Conservation (phyloP, 2,888 invertebrate genomes). For the Diloba caeruleocephala region DNA sequence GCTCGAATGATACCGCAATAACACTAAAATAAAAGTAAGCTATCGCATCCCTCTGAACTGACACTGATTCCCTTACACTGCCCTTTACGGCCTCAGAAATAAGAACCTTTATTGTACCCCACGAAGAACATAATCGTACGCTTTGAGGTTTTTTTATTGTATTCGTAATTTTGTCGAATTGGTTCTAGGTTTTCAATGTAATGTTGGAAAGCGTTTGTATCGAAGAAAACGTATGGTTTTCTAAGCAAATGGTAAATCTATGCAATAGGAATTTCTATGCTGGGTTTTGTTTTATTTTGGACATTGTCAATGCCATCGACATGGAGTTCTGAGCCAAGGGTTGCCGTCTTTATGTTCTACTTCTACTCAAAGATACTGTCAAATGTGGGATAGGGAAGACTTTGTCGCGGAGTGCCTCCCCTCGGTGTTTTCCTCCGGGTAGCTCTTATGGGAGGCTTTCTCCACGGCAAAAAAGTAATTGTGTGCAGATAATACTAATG, state of each 20-base stretch:
- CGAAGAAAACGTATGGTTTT: background rate
- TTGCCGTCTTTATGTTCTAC: too few species aligned
- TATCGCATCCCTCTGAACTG: slow-evolving; percentile 63
- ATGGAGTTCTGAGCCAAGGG: too few species aligned
- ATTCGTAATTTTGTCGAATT: slow-evolving; percentile 37
- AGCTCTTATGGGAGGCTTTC: too few species aligned
- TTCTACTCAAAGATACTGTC: too few species aligned
- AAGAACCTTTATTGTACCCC: slow-evolving; percentile 30
- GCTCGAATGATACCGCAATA: slow-evolving; percentile 73
- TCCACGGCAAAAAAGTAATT: too few species aligned
- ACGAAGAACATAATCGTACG: slow-evolving; percentile 23
- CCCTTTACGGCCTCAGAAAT: slow-evolving; percentile 38
- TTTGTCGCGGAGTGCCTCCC: too few species aligned
- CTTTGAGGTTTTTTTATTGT: slow-evolving; percentile 36
- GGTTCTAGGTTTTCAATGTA: slow-evolving; percentile 34
- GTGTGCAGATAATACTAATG: too few species aligned
- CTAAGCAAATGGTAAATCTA: background rate
- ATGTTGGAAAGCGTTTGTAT: slow-evolving; percentile 9
- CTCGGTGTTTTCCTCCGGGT: too few species aligned
- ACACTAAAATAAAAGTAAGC: slow-evolving; percentile 77
- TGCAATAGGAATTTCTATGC: too few species aligned
- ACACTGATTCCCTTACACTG: slow-evolving; percentile 58
- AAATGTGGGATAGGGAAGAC: too few species aligned
- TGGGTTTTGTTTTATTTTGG: too few species aligned
- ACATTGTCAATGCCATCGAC: too few species aligned